These are phyloP conservation scores for Pardosa pseudoannulata DNA, from an alignment of 2,888 invertebrate species.

Conservation along the genomic window DNA sequence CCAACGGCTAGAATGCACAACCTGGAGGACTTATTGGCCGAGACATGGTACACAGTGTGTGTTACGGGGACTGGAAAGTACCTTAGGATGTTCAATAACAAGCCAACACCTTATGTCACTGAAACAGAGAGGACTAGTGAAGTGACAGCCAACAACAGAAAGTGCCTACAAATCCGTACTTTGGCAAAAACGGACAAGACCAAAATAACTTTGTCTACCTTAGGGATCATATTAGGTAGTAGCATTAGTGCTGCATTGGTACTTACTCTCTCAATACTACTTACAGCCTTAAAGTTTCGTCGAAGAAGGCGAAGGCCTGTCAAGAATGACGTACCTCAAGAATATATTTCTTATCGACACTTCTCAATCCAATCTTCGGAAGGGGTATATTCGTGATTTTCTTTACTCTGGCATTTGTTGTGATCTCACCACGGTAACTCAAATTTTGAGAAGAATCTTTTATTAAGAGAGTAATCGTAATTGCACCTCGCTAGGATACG, in stretches of 20 bases:
- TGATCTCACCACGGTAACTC: neutral
- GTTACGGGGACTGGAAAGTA: slow-evolving; percentile 91
- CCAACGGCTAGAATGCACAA: slow-evolving; percentile 82
- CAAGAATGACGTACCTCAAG: slow-evolving; percentile 74
- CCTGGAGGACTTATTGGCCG: slow-evolving; percentile 86
- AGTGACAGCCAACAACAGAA: slow-evolving; percentile 73
- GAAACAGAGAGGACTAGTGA: slow-evolving; percentile 71
- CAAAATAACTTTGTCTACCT: slow-evolving; percentile 80
- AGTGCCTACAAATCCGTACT: slow-evolving; percentile 74
- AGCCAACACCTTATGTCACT: slow-evolving; percentile 75
- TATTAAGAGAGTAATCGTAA: too few species aligned
- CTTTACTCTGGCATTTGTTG: too few species aligned
- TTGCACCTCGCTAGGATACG: too few species aligned
- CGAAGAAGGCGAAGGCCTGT: slow-evolving; percentile 71
- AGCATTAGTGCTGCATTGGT: slow-evolving; percentile 91
- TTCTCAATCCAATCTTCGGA: slow-evolving; percentile 75
- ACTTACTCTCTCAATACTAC: slow-evolving; percentile 85
- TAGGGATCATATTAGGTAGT: slow-evolving; percentile 90
- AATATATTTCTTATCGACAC: slow-evolving; percentile 76
- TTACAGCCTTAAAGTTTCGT: slow-evolving; percentile 74
- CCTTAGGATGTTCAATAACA: slow-evolving; percentile 75
- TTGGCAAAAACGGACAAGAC: slow-evolving; percentile 73
- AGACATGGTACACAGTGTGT: slow-evolving; percentile 90
- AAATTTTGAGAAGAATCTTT: too few species aligned
- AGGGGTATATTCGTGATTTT: slow-evolving; percentile 74